Base-by-base conservation (phyloP, 2,888 invertebrate genomes). In the Lasioglossum pauxillum region DNA sequence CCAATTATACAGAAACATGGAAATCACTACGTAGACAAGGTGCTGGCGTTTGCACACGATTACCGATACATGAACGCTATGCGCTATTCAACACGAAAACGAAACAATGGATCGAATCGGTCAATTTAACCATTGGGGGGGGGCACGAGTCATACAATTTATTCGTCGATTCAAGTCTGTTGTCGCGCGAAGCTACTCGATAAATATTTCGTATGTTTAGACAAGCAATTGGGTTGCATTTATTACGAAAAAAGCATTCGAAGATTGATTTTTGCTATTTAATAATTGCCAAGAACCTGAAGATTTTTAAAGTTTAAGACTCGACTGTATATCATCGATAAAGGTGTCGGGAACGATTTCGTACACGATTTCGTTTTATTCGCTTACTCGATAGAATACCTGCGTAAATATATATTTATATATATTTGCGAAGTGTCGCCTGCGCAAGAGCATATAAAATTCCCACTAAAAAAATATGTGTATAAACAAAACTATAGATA, bases 401-500 rank as follows among this genome's bases (percentile, higher is more conserved):
- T 57, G 38, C 19, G 14, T 35, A 46, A 77, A 57, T 75, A 71
- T n/a, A 10, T 60, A 19, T 49, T 2, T 49, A 60, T 23, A 14
- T 60, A 23, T 49, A 49, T 49, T 44, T 44, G 44, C 4, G 5
- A 78, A 38, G 41, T 53, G 53, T 49, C 35, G 38, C 4, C 72
- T 31, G 35, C 35, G 46, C 16, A 69, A 81, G 69, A 75, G 60
- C 72, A 72, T 49, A 57, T 27, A 72, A 78, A 80, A 44, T 31
- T 67, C 69, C 46, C 44, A 71, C 14, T 49, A 72, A 72, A 76
- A 74, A 74, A 75, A 53, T 31, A 16, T 74, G 1, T 69, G 38
- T 69, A 72, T 38, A 84, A 69, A 85, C 2, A 12, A 78, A 85
- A 84, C 80, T 82, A 83, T 84, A 89, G 87, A 90, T 75, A 87